phyloP scores from a whole-genome alignment of 2,888 invertebrate genomes.

The Onchidella celtica region DNA sequence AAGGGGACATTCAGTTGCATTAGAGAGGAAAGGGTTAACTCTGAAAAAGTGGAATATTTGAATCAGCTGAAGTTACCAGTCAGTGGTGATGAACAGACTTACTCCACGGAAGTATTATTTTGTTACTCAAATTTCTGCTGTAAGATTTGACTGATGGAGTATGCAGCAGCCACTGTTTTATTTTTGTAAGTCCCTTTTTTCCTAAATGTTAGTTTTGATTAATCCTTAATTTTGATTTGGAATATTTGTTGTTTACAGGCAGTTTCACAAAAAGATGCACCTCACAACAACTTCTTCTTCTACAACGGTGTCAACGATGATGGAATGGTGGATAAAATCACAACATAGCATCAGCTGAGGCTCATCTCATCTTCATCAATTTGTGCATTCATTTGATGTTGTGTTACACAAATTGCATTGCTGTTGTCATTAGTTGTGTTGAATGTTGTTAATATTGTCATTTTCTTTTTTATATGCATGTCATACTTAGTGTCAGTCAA shows the following conservation, averaged over 20 bases:
- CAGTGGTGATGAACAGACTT: too few species aligned
- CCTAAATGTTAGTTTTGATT: too few species aligned
- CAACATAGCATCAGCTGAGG: not conserved
- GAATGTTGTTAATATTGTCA: not conserved
- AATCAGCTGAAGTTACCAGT: too few species aligned
- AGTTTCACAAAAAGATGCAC: slow-evolving; percentile 93
- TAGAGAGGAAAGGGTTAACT: too few species aligned
- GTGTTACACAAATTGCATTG: not conserved
- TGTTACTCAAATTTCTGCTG: too few species aligned
- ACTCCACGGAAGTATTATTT: too few species aligned
- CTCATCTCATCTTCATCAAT: not conserved
- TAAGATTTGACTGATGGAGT: too few species aligned
- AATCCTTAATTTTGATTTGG: too few species aligned
- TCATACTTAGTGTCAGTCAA: not conserved
- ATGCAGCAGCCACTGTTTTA: too few species aligned
- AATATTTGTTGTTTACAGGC: slow-evolving; percentile 83
- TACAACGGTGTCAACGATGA: slow-evolving; percentile 84
- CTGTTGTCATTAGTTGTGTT: not conserved
- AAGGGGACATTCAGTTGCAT: too few species aligned
- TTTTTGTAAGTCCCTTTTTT: too few species aligned
- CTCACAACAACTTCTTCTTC: slow-evolving; percentile 95
- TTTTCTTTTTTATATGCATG: not conserved
- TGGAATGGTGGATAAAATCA: slow-evolving; percentile 80
- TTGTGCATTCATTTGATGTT: not conserved
- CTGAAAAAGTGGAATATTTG: too few species aligned